A percentile compares a stretch with the other conserved stretches of the same genome.
These are phyloP conservation scores for Uropetala carovei DNA, from an alignment of 2,888 invertebrate species.

Conservation along the genomic window DNA sequence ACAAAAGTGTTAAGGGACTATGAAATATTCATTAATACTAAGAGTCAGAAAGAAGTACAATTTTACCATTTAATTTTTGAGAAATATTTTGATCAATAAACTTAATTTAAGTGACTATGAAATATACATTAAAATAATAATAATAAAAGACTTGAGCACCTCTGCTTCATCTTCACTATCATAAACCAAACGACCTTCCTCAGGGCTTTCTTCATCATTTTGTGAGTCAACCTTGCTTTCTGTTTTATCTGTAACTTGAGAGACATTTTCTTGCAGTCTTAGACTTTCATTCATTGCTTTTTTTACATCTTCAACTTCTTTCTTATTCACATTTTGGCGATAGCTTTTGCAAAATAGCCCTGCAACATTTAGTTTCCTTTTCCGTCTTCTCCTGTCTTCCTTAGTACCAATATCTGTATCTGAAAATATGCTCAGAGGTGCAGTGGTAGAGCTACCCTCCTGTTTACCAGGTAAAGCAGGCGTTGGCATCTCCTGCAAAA, in stretches of 20 bases:
- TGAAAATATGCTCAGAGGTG: background rate
- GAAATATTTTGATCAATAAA: too few relatives aligned
- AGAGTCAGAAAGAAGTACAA: too few relatives aligned
- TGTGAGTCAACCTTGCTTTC: constrained; percentile 31
- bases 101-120: too few relatives aligned
- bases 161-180: constrained; percentile 50
- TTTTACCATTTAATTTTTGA: too few relatives aligned
- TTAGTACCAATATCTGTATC: constrained; percentile 75
- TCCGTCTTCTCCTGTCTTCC: constrained; percentile 83
- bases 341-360: constrained; percentile 81
- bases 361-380: constrained; percentile 83
- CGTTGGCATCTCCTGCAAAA: constrained; percentile 36
- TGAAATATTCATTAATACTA: too few relatives aligned
- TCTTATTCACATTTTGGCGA: constrained; percentile 72
- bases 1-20: too few relatives aligned
- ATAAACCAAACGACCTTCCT: constrained; percentile 39
- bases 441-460: constrained; percentile 13
- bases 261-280: background rate
- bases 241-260: background rate
- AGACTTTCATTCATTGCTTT: background rate
- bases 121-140: too few relatives aligned
- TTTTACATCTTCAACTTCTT: constrained; percentile 68
- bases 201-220: constrained; percentile 56
- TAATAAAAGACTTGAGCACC: background rate
- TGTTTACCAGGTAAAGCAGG: background rate